Evolutionary conservation across 2,888 invertebrate genomes (phyloP).

Genomic region (Acanthosepion pharaonis): DNA sequence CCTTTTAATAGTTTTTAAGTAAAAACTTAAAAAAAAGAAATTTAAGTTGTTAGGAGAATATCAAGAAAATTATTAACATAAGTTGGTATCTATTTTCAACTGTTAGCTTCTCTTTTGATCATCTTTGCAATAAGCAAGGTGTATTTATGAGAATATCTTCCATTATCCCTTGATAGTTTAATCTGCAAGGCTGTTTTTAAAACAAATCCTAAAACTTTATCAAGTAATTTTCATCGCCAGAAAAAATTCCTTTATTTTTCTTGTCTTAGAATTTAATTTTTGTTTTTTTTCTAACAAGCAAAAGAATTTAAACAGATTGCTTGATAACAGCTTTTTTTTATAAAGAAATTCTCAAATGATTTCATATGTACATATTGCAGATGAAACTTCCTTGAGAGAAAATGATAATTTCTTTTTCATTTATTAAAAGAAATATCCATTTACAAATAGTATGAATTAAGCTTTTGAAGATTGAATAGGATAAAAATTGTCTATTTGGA

Average conservation of each 20-base stretch:
- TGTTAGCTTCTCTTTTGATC: not conserved
- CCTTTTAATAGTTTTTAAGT: no score
- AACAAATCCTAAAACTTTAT: not conserved
- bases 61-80: not conserved
- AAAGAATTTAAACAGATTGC: no score
- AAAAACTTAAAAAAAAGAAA: no score
- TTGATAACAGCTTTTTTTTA: no score
- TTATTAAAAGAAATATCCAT: not conserved
- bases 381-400: not conserved
- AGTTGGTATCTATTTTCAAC: not conserved
- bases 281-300: no score
- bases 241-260: not conserved
- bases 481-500: not conserved
- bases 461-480: not conserved
- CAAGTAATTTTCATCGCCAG: not conserved
- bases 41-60: not conserved
- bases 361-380: not conserved
- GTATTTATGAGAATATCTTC: not conserved
- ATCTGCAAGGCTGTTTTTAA: not conserved
- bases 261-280: not conserved
- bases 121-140: not conserved
- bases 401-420: not conserved
- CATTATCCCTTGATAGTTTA: not conserved
- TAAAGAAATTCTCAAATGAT: not conserved
- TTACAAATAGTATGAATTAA: not conserved